These are phyloP conservation scores for Geophilus truncorum DNA, from an alignment of 2,888 invertebrate species.

Conservation along the genomic window DNA sequence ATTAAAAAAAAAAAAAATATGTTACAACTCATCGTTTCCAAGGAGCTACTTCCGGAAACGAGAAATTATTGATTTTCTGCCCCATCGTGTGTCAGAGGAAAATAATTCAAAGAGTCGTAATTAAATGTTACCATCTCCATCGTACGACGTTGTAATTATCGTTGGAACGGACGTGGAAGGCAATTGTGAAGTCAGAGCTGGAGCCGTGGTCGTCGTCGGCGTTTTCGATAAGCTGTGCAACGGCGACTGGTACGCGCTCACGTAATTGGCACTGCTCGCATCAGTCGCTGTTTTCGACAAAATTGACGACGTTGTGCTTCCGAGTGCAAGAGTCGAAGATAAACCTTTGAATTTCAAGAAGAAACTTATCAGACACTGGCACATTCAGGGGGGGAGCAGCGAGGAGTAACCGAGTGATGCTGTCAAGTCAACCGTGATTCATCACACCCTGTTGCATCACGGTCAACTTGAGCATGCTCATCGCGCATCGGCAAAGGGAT, in stretches of 20 bases:
- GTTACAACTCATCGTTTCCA: no score
- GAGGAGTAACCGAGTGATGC: no score
- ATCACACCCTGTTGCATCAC: no score
- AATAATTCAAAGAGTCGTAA: no score
- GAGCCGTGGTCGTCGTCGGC: not conserved
- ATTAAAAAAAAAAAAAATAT: no score
- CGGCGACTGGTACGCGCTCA: not conserved
- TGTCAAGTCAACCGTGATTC: no score
- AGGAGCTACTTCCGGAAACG: no score
- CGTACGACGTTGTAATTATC: conserved; percentile 33
- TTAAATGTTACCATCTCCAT: conserved; percentile 20
- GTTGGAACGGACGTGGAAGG: conserved; percentile 31
- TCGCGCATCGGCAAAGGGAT: no score
- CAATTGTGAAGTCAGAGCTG: not conserved
- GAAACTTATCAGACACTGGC: not conserved
- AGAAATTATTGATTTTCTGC: no score
- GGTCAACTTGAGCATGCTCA: no score
- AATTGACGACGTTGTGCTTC: not conserved
- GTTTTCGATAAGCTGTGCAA: not conserved
- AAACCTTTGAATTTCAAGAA: not conserved
- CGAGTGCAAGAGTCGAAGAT: not conserved
- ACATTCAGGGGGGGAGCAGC: not conserved
- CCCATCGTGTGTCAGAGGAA: no score
- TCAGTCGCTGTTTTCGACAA: not conserved
- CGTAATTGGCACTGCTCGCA: not conserved